Conservation (phyloP, 2,888 invertebrate genomes). For the Hypomecis atomaria region DNA sequence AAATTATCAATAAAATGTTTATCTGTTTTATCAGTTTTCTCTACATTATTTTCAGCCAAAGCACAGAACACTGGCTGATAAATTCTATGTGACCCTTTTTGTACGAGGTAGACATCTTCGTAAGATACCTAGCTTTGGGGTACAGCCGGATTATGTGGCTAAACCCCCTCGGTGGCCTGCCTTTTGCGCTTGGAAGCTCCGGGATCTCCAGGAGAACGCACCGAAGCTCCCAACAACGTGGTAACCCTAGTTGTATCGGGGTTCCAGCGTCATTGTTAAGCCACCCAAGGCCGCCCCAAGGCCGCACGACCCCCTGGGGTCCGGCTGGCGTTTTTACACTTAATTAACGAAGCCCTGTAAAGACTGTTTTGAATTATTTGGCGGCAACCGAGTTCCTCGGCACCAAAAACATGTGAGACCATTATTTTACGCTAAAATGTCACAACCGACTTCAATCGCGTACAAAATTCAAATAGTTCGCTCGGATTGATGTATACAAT, state of each 20-base stretch:
- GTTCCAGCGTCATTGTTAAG: constrained; percentile 18
- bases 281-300: constrained; percentile 9
- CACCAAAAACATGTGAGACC: not conserved
- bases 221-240: too few species aligned
- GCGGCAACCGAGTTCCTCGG: constrained; percentile 1
- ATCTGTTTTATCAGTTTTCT: too few species aligned
- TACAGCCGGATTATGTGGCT: too few species aligned
- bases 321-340: constrained; percentile 14
- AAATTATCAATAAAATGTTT: too few species aligned
- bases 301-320: constrained; percentile 10
- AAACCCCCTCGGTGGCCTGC: too few species aligned
- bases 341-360: constrained; percentile 24
- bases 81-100: too few species aligned
- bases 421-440: not conserved
- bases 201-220: too few species aligned
- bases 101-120: too few species aligned
- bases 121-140: too few species aligned
- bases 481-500: not conserved
- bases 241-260: constrained; percentile 1
- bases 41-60: too few species aligned
- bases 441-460: not conserved
- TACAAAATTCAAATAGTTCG: not conserved
- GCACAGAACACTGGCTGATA: too few species aligned
- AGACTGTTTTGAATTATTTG: constrained; percentile 3
- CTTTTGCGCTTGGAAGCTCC: too few species aligned